Conservation (phyloP, 2,113 vertebrate species). For the Ammodytes marinus region DNA sequence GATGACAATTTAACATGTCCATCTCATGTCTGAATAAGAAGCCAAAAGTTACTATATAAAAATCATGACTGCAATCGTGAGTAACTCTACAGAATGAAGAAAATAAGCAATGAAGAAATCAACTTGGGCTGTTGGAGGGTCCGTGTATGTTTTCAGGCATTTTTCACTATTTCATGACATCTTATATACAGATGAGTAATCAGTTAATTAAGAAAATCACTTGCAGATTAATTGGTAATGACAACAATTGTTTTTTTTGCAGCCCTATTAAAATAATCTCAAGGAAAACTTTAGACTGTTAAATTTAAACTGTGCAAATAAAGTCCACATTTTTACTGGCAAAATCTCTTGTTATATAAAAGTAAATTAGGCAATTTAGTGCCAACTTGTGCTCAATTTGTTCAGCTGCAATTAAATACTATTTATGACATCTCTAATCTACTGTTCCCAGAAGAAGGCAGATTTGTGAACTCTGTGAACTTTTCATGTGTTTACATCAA, state of each 20-base stretch:
- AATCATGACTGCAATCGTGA: too few species aligned
- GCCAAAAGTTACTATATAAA: too few species aligned
- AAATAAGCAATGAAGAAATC: slow-evolving; percentile 1
- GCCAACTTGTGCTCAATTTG: not conserved
- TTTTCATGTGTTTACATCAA: slow-evolving; percentile 16
- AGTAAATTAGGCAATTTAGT: not conserved
- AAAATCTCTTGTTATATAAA: not conserved
- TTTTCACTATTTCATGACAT: not conserved
- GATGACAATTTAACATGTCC: too few species aligned
- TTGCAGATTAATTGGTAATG: not conserved
- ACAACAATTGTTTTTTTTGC: not conserved
- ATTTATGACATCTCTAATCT: not conserved
- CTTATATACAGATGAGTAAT: not conserved
- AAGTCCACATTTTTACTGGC: not conserved
- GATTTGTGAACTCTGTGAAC: not conserved
- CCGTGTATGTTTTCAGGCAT: not conserved
- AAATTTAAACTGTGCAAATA: not conserved
- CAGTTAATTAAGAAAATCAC: not conserved
- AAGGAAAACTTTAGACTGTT: not conserved
- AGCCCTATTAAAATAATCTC: not conserved
- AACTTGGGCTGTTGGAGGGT: not conserved
- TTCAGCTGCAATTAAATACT: not conserved
- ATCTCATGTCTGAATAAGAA: too few species aligned
- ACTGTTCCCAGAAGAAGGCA: not conserved
- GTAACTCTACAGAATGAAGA: not conserved